Percentiles rank a stretch among this genome's conserved stretches.
Evolutionary conservation across 2,113 vertebrate species (phyloP).

Genomic region (Cyphomyrus discorhynchus): DNA sequence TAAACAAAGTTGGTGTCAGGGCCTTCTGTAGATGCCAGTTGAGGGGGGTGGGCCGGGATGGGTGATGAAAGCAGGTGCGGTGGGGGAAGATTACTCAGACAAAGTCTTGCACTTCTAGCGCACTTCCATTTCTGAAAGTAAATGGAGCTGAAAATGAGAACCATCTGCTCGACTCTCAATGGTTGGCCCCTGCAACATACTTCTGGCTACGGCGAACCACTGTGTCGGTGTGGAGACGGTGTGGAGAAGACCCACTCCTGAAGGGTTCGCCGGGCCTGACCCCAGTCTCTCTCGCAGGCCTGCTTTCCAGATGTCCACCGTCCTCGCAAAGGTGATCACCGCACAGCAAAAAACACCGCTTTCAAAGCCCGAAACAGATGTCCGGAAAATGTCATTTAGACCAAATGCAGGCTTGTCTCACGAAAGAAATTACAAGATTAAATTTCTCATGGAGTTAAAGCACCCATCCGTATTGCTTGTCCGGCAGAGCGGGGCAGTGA

Average conservation of each 20-base stretch:
- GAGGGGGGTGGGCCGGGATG: neutral
- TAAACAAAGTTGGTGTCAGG: neutral
- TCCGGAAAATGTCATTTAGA: neutral
- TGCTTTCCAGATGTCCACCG: neutral
- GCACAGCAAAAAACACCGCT: neutral
- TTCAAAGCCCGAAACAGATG: neutral
- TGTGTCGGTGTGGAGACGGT: neutral
- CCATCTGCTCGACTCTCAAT: neutral
- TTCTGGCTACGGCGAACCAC: neutral
- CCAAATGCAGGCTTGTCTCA: neutral
- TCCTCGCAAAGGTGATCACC: conserved; percentile 2
- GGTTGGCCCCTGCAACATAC: neutral
- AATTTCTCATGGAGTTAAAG: neutral
- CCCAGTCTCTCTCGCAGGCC: neutral
- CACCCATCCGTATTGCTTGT: neutral
- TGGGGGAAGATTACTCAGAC: neutral
- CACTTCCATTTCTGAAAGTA: conserved; percentile 1
- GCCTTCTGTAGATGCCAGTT: neutral
- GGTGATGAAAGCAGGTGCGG: neutral
- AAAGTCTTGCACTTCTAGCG: neutral
- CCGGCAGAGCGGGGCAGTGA: neutral
- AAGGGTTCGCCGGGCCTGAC: neutral
- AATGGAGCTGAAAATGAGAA: conserved; percentile 14
- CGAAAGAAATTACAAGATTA: neutral
- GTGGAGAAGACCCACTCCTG: neutral